A percentile compares a stretch with the other conserved stretches of the same genome.
Evolutionary conservation across 1,140 invertebrate genomes (phyloP).

Genomic region (Tachypleus tridentatus): DNA sequence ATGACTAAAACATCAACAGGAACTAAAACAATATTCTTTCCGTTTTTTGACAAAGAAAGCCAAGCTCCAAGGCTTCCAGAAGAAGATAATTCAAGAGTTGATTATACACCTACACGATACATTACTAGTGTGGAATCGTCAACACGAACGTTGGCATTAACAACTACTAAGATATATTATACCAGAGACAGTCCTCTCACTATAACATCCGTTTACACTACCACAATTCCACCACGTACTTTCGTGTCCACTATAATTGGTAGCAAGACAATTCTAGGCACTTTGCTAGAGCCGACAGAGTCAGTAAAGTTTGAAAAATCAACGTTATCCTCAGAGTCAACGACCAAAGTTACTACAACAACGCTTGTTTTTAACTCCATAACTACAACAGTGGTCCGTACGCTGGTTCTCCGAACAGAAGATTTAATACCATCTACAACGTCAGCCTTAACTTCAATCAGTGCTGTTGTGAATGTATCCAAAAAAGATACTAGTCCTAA

Average conservation of each 20-base stretch:
- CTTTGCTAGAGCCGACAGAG: slow-evolving; percentile 14
- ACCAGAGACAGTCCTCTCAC: slow-evolving; percentile 25
- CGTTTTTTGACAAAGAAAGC: slow-evolving; percentile 7
- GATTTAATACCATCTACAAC: slow-evolving; percentile 2
- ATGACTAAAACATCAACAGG: slow-evolving; percentile 15
- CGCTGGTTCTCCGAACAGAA: slow-evolving; percentile 19
- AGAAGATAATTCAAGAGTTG: background rate
- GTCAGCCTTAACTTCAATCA: background rate
- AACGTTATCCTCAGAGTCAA: slow-evolving; percentile 5
- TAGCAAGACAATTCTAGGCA: slow-evolving; percentile 19
- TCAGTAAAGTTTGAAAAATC: slow-evolving; percentile 15
- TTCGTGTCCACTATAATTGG: slow-evolving; percentile 27
- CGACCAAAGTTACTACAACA: slow-evolving; percentile 23
- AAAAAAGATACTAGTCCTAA: slow-evolving; percentile 13
- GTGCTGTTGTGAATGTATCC: slow-evolving; percentile 7
- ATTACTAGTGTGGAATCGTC: slow-evolving; percentile 24
- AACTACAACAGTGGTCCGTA: slow-evolving; percentile 19
- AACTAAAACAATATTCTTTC: slow-evolving; percentile 24
- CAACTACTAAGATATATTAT: slow-evolving; percentile 26
- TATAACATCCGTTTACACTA: slow-evolving; percentile 25
- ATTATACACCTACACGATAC: slow-evolving; percentile 17
- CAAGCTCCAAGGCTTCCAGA: slow-evolving; percentile 1
- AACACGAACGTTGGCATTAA: slow-evolving; percentile 24
- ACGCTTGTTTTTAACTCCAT: slow-evolving; percentile 21
- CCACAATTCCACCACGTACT: slow-evolving; percentile 25